Evolutionary conservation across 2,113 vertebrate species (phyloP).

Genomic region (Todiramphus saurophagus): DNA sequence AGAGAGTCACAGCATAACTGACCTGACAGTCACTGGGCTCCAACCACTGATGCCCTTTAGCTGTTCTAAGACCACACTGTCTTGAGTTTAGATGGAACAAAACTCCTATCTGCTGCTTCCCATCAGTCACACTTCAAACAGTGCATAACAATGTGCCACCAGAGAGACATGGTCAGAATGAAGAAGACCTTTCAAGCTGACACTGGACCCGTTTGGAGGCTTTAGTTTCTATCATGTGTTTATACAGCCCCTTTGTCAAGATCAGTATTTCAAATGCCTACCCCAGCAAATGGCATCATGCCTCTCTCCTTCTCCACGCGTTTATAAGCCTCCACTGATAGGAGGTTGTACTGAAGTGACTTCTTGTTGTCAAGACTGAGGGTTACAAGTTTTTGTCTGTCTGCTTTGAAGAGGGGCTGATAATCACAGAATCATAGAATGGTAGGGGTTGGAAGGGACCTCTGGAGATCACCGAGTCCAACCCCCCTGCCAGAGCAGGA

Average conservation of each 20-base stretch:
- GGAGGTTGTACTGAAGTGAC: background rate
- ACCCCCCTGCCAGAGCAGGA: too few relatives aligned
- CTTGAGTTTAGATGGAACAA: background rate
- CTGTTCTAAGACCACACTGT: background rate
- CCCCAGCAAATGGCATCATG: background rate
- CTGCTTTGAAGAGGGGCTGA: background rate
- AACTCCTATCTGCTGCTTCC: background rate
- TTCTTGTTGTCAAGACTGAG: background rate
- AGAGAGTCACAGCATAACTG: background rate
- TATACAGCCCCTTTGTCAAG: background rate
- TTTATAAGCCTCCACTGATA: background rate
- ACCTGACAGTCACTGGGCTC: background rate
- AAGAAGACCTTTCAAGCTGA: background rate
- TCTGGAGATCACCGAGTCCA: too few relatives aligned
- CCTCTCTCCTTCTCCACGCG: background rate
- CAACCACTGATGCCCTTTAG: background rate
- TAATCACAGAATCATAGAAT: background rate
- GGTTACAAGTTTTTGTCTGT: background rate
- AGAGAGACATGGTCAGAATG: background rate
- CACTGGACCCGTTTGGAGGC: background rate
- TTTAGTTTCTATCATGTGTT: background rate
- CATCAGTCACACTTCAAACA: background rate
- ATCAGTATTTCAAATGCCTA: background rate
- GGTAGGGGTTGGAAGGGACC: too few relatives aligned
- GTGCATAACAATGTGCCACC: background rate